Conservation (phyloP, 2,113 vertebrate species). For the Prietella phreatophila region DNA sequence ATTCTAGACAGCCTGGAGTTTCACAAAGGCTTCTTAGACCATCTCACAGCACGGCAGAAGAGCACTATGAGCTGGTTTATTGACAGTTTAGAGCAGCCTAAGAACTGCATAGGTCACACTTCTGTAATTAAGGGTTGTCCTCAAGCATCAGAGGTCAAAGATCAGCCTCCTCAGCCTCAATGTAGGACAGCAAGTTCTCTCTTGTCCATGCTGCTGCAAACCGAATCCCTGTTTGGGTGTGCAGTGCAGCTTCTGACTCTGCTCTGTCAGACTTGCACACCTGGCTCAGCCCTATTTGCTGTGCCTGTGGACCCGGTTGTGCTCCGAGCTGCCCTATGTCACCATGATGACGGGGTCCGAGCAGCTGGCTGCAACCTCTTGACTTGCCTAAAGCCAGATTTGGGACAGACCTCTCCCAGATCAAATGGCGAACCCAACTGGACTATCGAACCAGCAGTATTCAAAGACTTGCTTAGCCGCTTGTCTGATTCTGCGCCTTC, state of each 20-base stretch:
- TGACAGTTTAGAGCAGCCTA: slow-evolving; percentile 44
- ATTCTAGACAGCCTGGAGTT: slow-evolving; percentile 52
- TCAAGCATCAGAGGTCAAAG: neutral
- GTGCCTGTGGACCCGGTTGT: slow-evolving; percentile 60
- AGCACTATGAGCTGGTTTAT: slow-evolving; percentile 22
- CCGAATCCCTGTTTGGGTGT: slow-evolving; percentile 61
- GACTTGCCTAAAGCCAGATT: slow-evolving; percentile 67
- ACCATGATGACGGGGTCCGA: slow-evolving; percentile 71
- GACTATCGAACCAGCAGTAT: slow-evolving; percentile 54
- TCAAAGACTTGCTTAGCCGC: slow-evolving; percentile 61
- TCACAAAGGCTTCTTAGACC: slow-evolving; percentile 17
- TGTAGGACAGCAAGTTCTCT: slow-evolving; percentile 65
- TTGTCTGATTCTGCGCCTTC: slow-evolving; percentile 60
- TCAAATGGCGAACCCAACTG: neutral
- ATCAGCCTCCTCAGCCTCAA: neutral
- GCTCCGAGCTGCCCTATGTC: slow-evolving; percentile 68
- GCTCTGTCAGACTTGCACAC: slow-evolving; percentile 64
- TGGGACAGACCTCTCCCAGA: slow-evolving; percentile 16
- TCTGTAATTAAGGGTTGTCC: neutral
- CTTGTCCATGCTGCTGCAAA: slow-evolving; percentile 67
- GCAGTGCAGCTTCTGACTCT: slow-evolving; percentile 79
- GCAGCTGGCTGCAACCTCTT: slow-evolving; percentile 79
- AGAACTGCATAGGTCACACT: neutral
- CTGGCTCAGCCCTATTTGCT: slow-evolving; percentile 59
- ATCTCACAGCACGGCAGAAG: slow-evolving; percentile 10